Conservation (phyloP, 2,113 vertebrate species). For the Heloderma charlesbogerti region DNA sequence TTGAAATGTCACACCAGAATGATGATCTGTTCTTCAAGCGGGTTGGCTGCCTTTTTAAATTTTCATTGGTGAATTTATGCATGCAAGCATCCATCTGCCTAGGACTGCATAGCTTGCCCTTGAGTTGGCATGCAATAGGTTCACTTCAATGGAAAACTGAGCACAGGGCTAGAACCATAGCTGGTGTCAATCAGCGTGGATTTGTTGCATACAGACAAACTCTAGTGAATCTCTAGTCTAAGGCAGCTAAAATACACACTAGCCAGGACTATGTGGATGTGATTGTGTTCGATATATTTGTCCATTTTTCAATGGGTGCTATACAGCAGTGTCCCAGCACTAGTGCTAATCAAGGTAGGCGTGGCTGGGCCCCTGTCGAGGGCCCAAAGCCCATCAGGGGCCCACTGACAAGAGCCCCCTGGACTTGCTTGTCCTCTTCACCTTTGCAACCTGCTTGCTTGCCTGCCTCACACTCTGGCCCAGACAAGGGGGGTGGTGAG, state of each 20-base stretch:
- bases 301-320: not conserved
- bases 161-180: not conserved
- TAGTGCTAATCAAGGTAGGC: too few species aligned
- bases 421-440: too few species aligned
- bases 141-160: not conserved
- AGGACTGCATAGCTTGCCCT: not conserved
- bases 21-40: not conserved
- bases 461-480: too few species aligned
- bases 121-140: not conserved
- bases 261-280: not conserved
- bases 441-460: too few species aligned
- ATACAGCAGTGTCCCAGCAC: too few species aligned
- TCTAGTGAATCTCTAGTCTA: not conserved
- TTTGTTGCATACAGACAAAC: not conserved
- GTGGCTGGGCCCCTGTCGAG: too few species aligned
- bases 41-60: slow-evolving; percentile 13
- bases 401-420: too few species aligned
- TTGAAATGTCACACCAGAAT: slow-evolving; percentile 16
- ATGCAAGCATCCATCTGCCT: slow-evolving; percentile 1
- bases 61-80: slow-evolving; percentile 5
- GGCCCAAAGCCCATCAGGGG: too few species aligned
- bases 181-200: not conserved
- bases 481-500: too few species aligned
- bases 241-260: not conserved
- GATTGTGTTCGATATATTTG: not conserved